A percentile compares a stretch with the other conserved stretches of the same genome.
Evolutionary conservation across 2,113 vertebrate species (phyloP).

Genomic region (Chaetodon trifascialis): DNA sequence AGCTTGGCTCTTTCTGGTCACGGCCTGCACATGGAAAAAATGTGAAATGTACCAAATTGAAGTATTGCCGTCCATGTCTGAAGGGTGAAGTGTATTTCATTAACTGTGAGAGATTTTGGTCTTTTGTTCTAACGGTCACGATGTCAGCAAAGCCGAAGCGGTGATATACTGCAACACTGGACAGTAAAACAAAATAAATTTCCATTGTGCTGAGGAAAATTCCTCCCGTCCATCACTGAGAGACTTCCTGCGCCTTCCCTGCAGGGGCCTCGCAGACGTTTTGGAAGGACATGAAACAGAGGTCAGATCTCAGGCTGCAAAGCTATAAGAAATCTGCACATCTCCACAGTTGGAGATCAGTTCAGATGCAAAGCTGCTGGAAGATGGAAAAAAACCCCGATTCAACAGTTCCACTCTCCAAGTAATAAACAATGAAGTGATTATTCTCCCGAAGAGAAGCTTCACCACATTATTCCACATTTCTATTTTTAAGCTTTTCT

Average conservation of each 20-base stretch:
- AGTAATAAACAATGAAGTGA: slow-evolving; percentile 65
- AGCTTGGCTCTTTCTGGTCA: slow-evolving; percentile 24
- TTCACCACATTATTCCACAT: slow-evolving; percentile 53
- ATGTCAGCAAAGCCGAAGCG: background rate
- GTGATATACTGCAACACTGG: background rate
- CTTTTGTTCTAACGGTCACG: background rate
- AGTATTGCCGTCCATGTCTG: background rate
- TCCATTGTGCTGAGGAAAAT: slow-evolving; percentile 54
- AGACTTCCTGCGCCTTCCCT: slow-evolving; percentile 60
- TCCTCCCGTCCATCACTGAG: slow-evolving; percentile 29
- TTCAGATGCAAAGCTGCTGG: slow-evolving; percentile 55
- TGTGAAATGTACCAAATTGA: background rate
- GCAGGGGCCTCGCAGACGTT: slow-evolving; percentile 43
- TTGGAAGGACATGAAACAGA: slow-evolving; percentile 71
- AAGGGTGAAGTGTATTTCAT: background rate
- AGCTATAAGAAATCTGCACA: slow-evolving; percentile 66
- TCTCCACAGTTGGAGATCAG: slow-evolving; percentile 60
- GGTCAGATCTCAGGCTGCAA: slow-evolving; percentile 57
- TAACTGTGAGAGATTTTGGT: slow-evolving; percentile 3
- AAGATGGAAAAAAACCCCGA: slow-evolving; percentile 33
- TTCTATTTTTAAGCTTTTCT: slow-evolving; percentile 63
- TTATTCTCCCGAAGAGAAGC: slow-evolving; percentile 52
- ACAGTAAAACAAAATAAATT: slow-evolving; percentile 32
- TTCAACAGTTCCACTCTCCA: slow-evolving; percentile 55
- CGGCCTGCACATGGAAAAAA: slow-evolving; percentile 17